Evolutionary conservation across 1,140 invertebrate genomes (phyloP).

Genomic region (Mactra quadrangularis): DNA sequence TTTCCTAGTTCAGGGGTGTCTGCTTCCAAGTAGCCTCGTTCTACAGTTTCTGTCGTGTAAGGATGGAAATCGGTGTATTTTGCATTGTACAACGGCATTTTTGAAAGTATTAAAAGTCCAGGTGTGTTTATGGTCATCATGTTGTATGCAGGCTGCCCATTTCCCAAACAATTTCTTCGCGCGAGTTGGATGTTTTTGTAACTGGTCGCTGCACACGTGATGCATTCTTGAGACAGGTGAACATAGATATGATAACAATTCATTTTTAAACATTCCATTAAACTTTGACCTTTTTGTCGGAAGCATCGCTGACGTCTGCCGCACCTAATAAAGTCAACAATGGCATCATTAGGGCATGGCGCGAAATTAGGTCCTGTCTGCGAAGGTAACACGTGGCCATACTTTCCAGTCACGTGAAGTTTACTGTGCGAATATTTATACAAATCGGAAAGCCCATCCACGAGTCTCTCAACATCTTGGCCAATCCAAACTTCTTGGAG

Average conservation of each 20-base stretch:
- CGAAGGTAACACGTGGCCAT: neutral
- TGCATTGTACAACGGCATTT: slow-evolving; percentile 23
- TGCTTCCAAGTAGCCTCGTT: slow-evolving; percentile 46
- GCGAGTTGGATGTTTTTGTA: neutral
- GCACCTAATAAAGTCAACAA: neutral
- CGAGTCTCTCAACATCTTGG: slow-evolving; percentile 42
- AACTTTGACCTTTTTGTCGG: neutral
- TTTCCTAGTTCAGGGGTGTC: slow-evolving; percentile 21
- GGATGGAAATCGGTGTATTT: slow-evolving; percentile 44
- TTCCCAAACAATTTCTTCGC: slow-evolving; percentile 10
- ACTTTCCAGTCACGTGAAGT: slow-evolving; percentile 12
- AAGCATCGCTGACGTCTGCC: neutral
- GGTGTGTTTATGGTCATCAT: slow-evolving; percentile 25
- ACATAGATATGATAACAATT: slow-evolving; percentile 9
- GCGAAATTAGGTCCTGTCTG: neutral
- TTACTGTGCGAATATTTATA: slow-evolving; percentile 35
- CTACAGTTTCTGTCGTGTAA: slow-evolving; percentile 9
- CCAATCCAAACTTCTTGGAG: slow-evolving; percentile 55
- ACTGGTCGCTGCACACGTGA: neutral
- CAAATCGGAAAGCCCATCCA: neutral
- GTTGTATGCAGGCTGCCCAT: neutral
- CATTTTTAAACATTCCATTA: neutral
- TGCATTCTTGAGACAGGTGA: slow-evolving; percentile 29
- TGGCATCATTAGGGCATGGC: neutral
- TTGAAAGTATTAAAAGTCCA: slow-evolving; percentile 36